phyloP scores from a whole-genome alignment of 2,888 invertebrate genomes.

The Onthophagus sagittarius region DNA sequence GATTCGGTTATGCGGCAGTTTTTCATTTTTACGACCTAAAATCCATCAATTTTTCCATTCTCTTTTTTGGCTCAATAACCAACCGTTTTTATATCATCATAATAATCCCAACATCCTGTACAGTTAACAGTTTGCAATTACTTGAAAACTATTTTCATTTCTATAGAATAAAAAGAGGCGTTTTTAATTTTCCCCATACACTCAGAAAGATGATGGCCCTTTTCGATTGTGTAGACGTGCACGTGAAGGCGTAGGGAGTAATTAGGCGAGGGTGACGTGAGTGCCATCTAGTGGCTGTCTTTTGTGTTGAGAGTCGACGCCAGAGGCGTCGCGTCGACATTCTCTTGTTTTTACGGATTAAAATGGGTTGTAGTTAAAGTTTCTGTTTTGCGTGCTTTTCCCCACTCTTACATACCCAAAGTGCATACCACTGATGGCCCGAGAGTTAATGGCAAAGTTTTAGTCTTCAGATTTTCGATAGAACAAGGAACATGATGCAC shows the following conservation, averaged over 20 bases:
- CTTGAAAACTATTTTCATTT: no score
- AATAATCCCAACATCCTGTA: no score
- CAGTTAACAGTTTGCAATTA: background rate
- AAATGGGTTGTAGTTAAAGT: background rate
- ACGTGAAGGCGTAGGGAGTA: background rate
- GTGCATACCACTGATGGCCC: background rate
- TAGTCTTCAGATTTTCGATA: no score
- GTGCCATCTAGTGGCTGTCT: background rate
- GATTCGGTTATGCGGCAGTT: background rate
- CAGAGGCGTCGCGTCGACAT: background rate
- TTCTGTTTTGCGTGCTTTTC: background rate
- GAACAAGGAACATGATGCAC: no score
- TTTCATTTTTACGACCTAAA: constrained; percentile 4
- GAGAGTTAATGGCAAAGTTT: background rate
- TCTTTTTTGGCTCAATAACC: no score
- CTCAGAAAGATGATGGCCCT: background rate
- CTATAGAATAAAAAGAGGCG: background rate
- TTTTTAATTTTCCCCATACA: background rate
- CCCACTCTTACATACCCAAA: background rate
- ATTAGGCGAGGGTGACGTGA: background rate
- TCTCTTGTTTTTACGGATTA: background rate
- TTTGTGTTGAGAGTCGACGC: background rate
- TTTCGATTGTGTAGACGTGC: background rate
- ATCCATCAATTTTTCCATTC: background rate
- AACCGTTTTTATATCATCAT: no score